Base-by-base conservation (phyloP, 2,888 invertebrate species). In the Stenurella melanura region DNA sequence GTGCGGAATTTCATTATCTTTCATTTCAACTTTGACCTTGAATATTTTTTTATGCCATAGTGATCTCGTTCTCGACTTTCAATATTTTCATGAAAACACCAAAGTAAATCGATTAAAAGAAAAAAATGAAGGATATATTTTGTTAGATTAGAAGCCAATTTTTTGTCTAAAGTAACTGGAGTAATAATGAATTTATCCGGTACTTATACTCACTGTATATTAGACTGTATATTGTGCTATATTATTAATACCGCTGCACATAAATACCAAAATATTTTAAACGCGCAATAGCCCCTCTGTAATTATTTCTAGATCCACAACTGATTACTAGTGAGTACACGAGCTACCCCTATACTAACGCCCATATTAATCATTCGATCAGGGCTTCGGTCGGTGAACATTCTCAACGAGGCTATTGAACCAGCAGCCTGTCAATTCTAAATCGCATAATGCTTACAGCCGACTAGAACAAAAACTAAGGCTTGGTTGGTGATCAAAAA, bases 391-490 rank as follows among this genome's bases (percentile, higher is more conserved):
- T 67, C 54, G 67, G 21, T 67, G 67, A 67, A 26, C 67, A 54
- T 54, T 54, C 67, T 67, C 67, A 67, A 67, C 67, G 67, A 67
- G 67, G 67, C 67, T 67, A 54, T 67, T 67, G 67, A 67, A 67
- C 54, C 67, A 50, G 50, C 67, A 42, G 67, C 50, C 67, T 26
- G 67, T 67, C 67, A 67, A 67, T 54, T 54, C 54, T 26, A 26
- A 67, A 54, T 67, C 67, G 67, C 67, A 50, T 67, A 64, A 67
- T 67, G 67, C 50, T 67, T 54, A 67, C 54, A 64, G 42, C 17
- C 64, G 34, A 42, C 38, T 64, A 67, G 67, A 50, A 54, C 67
- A 67, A 67, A 67, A 66, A 54, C 54, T 42, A 21, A 50, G 54
- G 54, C 50, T 26, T 54, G 67, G 54, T 67, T 54, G 26, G 54